Conservation (phyloP, 2,797 vertebrate species). For the Sebastes kiyomatsui region DNA sequence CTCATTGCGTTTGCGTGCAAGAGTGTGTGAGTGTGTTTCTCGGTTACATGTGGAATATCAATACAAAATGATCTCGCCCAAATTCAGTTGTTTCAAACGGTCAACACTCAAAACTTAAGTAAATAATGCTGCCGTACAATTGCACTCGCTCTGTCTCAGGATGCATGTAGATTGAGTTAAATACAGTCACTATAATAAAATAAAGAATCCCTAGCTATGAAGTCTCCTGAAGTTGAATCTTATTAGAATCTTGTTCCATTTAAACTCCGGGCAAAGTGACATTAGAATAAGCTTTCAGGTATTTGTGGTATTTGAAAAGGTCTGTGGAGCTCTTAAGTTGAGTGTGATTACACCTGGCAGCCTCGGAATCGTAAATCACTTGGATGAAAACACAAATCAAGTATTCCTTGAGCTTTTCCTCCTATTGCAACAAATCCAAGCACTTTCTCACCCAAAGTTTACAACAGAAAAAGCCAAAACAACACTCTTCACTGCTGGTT, state of each 20-base stretch:
- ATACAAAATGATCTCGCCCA: slow-evolving; percentile 12
- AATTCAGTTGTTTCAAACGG: slow-evolving; percentile 19
- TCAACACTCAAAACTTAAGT: slow-evolving; percentile 13
- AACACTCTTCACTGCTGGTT: slow-evolving; percentile 64
- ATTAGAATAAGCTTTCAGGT: background rate
- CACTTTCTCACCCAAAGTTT: slow-evolving; percentile 31
- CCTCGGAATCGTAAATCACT: slow-evolving; percentile 24
- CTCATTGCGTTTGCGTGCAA: background rate
- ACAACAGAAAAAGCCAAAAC: slow-evolving; percentile 55
- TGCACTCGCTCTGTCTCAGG: too few species aligned
- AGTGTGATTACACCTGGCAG: slow-evolving; percentile 46
- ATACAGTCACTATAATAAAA: background rate
- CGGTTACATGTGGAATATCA: slow-evolving; percentile 17
- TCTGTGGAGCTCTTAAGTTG: background rate
- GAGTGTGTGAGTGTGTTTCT: slow-evolving; percentile 1
- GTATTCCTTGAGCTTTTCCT: background rate
- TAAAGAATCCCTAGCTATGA: background rate
- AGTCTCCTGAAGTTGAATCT: background rate
- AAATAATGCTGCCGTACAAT: background rate
- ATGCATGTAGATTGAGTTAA: background rate
- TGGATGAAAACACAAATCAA: slow-evolving; percentile 35
- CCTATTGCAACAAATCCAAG: slow-evolving; percentile 26
- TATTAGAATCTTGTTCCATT: background rate
- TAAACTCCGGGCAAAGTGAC: background rate
- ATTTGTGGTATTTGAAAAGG: slow-evolving; percentile 10